Evolutionary conservation across 2,888 invertebrate species (phyloP).

Genomic region (Anarsia innoxiella): DNA sequence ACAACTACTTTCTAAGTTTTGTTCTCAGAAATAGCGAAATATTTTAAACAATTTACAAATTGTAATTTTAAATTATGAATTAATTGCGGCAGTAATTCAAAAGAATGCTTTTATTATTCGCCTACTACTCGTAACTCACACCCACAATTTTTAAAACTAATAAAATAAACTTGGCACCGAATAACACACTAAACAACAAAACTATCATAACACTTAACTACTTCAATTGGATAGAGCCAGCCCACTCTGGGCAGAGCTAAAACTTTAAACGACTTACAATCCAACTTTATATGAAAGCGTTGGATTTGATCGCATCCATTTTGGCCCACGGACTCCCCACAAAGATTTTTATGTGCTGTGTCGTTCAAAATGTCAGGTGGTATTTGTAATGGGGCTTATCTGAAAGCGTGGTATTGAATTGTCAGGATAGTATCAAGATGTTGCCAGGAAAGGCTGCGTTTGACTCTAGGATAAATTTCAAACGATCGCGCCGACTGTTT

Average conservation of each 20-base stretch:
- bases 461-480: constrained; percentile 34
- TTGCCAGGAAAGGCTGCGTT: constrained; percentile 32
- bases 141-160: no score
- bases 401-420: constrained; percentile 52
- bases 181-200: no score
- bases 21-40: no score
- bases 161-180: no score
- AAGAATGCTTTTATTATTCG: no score
- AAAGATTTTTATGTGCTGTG: constrained; percentile 42
- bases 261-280: constrained; percentile 6
- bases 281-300: constrained; percentile 5
- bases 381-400: constrained; percentile 52
- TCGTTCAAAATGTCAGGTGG: constrained; percentile 39
- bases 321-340: constrained; percentile 26
- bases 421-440: constrained; percentile 47
- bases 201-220: no score
- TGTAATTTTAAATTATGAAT: no score
- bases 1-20: no score
- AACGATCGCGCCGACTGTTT: constrained; percentile 32
- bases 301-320: constrained; percentile 12
- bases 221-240: not conserved
- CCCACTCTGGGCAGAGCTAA: constrained; percentile 4
- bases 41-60: no score
- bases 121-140: no score
- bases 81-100: no score